Conservation (phyloP, 2,797 vertebrate species). For the Buphagus erythrorhynchus region DNA sequence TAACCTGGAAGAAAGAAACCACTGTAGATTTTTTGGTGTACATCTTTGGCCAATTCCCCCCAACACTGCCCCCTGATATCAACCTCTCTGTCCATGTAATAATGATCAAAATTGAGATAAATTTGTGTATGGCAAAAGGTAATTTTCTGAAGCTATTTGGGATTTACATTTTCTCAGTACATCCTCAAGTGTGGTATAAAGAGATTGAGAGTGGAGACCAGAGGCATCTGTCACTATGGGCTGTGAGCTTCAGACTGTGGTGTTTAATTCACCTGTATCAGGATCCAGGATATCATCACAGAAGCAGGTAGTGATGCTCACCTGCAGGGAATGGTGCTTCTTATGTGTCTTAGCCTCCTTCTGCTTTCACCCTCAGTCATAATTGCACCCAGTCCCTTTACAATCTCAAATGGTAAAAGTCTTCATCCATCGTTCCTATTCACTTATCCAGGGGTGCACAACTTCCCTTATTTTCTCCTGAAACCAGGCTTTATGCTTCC, state of each 20-base stretch:
- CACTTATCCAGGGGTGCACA: neutral
- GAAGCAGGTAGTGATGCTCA: neutral
- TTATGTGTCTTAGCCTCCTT: neutral
- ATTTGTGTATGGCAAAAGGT: neutral
- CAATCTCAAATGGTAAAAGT: neutral
- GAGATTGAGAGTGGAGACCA: neutral
- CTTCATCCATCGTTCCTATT: neutral
- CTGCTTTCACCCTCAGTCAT: neutral
- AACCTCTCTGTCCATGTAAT: neutral
- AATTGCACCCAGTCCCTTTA: neutral
- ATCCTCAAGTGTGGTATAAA: neutral
- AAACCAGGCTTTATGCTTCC: neutral
- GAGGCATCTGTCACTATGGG: neutral
- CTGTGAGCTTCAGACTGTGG: neutral
- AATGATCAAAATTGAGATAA: neutral
- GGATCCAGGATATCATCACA: neutral
- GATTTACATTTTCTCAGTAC: neutral
- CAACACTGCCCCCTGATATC: rapidly evolving
- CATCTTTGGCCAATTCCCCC: neutral
- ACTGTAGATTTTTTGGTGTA: neutral
- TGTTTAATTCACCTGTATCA: neutral
- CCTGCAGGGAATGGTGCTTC: neutral
- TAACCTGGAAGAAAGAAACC: constrained; percentile 7
- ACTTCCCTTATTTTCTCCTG: neutral
- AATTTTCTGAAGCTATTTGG: neutral